Base-by-base conservation (phyloP, 2,888 invertebrate species). In the Microplitis manilae region DNA sequence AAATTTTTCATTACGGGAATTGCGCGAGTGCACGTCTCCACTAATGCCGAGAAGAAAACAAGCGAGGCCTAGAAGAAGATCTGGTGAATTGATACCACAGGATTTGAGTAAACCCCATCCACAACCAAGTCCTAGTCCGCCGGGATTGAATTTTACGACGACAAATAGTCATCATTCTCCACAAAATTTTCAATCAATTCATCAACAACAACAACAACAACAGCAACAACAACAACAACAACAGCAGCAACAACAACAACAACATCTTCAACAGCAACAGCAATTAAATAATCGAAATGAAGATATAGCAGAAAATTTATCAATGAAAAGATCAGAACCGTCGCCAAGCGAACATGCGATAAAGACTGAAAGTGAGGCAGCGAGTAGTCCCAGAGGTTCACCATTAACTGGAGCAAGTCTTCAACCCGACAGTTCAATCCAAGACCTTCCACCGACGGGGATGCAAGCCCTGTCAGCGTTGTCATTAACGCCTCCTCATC, bases 31-130 rank as follows among this genome's bases (percentile, higher is more conserved):
- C 83, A 93, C 94, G 75, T 96, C 95, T 77, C 96, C 96, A n/a
- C 79, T 89, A 38, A 92, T 95, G 91, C 95, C 96, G 0, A 91
- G 96, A 79, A 91, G 96, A 81, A 96, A 96, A 86, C 96, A 97
- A 90, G 96, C 96, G 6, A 91, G 96, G 70, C 97, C 97, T 2
- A 91, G 96, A 68, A 92, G 97, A 81, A 93, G 96, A 86, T 96
- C 96, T 0, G 96, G 96, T 6, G 97, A 97, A 84, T 83, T 92
- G 77, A 92, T 92, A 9, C 92, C 93, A 1, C 94, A 94, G 84
- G 94, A 94, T 85, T 90, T 94, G 64, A 91, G 91, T 68, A 92
- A 88, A 80, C 86, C 88, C 9, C 86, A 89, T 78, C 87, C 89
- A 79, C 84, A 87, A 79, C 65, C 83, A 79, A 85, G 82, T 82